Base-by-base conservation (phyloP, 2,888 invertebrate species). In the Andrena fulva region DNA sequence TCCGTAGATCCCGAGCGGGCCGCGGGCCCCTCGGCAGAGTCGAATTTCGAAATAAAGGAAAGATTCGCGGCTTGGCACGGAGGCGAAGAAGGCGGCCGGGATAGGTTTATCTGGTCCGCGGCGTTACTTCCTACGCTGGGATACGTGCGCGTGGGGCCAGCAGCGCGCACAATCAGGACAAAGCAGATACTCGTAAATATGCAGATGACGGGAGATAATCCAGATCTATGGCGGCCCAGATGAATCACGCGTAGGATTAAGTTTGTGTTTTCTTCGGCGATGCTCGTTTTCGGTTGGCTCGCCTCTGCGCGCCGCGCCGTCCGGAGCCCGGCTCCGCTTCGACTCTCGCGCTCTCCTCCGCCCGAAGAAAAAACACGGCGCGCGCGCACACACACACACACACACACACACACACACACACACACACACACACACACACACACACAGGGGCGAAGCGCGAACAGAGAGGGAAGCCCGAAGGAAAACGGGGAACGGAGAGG, bases 151-250 rank as follows among this genome's bases (percentile, higher is more conserved):
- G 86, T 81, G 88, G 83, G 82, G 87, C 79, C 20, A 12, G 42
- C 42, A 56, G 27, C 70, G 77, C 77, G 71, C 77, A 80, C 90
- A 90, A 91, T 90, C 90, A 90, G 90, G 84, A 88, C 89, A 87
- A 85, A 83, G 89, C 86, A 87, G 86, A 89, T 85, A 87, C 88
- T 91, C 92, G 86, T 93, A 93, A 93, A 93, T 90, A 93, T 91
- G 89, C 90, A 92, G 92, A 93, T 92, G 92, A 93, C 90, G 90
- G 89, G 86, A 91, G 92, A 93, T 93, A 93, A 93, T 93, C 93
- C 89, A 90, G 90, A 93, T 92, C 91, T 91, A 92, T 89, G 91
- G 86, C 81, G 74, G 86, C 85, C 84, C 84, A 79, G 88, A 91
- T 91, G 90, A 91, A 91, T 90, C 88, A 90, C 89, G 89, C 90